Percentiles rank a stretch among this genome's conserved stretches.
Evolutionary conservation across 2,888 invertebrate genomes (phyloP).

Genomic region (Epsilonema sp.): DNA sequence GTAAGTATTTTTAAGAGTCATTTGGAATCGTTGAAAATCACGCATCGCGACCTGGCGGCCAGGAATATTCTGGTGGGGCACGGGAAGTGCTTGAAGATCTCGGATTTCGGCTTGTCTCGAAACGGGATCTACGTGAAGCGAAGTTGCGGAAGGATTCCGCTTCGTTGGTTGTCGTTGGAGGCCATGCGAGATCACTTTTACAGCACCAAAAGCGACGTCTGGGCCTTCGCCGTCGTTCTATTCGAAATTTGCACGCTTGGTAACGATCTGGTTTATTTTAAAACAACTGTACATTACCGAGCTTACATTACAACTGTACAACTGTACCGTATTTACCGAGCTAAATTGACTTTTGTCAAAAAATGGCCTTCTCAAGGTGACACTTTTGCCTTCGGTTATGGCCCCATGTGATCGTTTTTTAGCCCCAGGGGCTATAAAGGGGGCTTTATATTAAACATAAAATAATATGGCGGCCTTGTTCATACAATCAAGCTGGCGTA

Average conservation of each 20-base stretch:
- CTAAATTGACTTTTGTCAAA: too few relatives aligned
- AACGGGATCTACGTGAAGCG: slow-evolving; percentile 49
- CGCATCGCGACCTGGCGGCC: slow-evolving; percentile 50
- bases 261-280: too few relatives aligned
- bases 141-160: slow-evolving; percentile 39
- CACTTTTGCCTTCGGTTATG: too few relatives aligned
- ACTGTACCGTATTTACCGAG: too few relatives aligned
- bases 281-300: too few relatives aligned
- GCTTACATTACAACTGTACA: too few relatives aligned
- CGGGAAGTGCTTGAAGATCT: slow-evolving; percentile 52
- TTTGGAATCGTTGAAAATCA: slow-evolving; percentile 18
- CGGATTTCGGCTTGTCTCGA: slow-evolving; percentile 59
- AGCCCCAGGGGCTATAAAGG: too few relatives aligned
- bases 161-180: slow-evolving; percentile 61
- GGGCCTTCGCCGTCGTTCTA: slow-evolving; percentile 58
- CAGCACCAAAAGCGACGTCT: slow-evolving; percentile 57
- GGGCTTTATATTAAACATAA: too few relatives aligned
- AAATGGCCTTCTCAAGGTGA: too few relatives aligned
- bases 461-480: too few relatives aligned
- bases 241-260: slow-evolving; percentile 42
- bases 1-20: slow-evolving; percentile 20
- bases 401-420: too few relatives aligned
- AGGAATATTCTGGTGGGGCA: slow-evolving; percentile 54
- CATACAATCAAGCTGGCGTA: too few relatives aligned
- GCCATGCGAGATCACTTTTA: slow-evolving; percentile 50